phyloP scores from a whole-genome alignment of 2,113 vertebrate genomes.

The Aythya baeri region DNA sequence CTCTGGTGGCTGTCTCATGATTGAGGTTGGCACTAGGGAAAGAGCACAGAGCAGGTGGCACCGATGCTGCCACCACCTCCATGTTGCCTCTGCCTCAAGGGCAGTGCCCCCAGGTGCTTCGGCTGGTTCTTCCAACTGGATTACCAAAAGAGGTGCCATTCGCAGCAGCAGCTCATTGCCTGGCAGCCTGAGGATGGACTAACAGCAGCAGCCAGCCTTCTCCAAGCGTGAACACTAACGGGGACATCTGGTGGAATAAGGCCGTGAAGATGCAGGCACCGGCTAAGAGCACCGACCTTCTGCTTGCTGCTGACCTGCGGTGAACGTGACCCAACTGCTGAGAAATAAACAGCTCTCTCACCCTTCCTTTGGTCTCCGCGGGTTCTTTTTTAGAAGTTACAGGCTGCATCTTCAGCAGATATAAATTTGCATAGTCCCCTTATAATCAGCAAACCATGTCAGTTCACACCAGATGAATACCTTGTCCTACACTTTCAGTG shows the following conservation, averaged over 20 bases:
- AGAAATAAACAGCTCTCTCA: background rate
- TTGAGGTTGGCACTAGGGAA: background rate
- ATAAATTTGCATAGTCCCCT: background rate
- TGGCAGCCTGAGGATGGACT: background rate
- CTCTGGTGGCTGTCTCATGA: too few relatives aligned
- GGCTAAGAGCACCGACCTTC: background rate
- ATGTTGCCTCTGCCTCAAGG: background rate
- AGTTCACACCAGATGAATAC: background rate
- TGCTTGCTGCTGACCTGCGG: background rate
- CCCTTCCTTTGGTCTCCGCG: background rate
- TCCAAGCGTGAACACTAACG: background rate
- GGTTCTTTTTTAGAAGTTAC: background rate
- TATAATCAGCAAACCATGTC: background rate
- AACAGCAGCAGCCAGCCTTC: accelerated
- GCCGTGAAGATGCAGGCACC: background rate
- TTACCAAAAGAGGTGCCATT: background rate
- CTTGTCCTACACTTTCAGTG: background rate
- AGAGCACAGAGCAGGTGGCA: background rate
- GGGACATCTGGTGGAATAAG: background rate
- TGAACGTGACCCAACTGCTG: background rate
- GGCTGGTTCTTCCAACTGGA: accelerated
- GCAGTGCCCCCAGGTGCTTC: background rate
- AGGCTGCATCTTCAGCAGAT: background rate
- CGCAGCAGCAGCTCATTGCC: background rate
- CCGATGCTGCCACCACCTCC: accelerated